Base-by-base conservation (phyloP, 2,888 invertebrate species). In the Melipona beecheii region DNA sequence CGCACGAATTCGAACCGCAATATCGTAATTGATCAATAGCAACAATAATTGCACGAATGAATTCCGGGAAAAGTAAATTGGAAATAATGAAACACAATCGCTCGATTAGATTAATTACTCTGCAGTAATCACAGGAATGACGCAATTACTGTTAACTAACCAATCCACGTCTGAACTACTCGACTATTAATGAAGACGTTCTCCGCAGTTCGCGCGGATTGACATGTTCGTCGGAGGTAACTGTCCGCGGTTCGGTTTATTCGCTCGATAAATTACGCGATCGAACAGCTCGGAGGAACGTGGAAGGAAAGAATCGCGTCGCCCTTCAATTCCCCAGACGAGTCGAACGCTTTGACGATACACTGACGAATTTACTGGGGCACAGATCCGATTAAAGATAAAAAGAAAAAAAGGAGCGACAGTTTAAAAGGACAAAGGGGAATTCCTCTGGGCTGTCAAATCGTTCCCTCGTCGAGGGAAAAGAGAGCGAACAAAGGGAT, bases 381-480 rank as follows among this genome's bases (percentile, higher is more conserved):
- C 73, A 78, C 19, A 50, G 36, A 65, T 75, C 54, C 49, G 70
- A 74, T 83, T 86, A 76, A 78, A 43, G 11, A 13, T 1, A 36
- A 36, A 6, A 17, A n/a, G 19, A 9, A 43, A 17, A 6, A 17
- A 19, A n/a, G 9, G 19, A 54, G 13, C n/a, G n/a, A 27, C 15
- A 11, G 24, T 60, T 31, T 21, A 56, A 74, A 43, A 43, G 60
- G 6, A 36, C 19, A 13, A 31, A 43, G 17, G 15, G 4, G 4
- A 54, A 24, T 65, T n/a, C 31, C 24, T 50, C 27, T 19, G 54
- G 9, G 27, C 50, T 50, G 19, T 0, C 24, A 17, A 4, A 73
- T 77, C 19, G 19, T 50, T 73, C 52, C 50, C n/a, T 64, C 19
- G 9, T 64, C 27, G 27, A 27, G 49, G 31, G 27, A 4, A 31